These are phyloP conservation scores for Dicrostonyx torquatus DNA, from an alignment of 2,797 vertebrate genomes.

Conservation along the genomic window DNA sequence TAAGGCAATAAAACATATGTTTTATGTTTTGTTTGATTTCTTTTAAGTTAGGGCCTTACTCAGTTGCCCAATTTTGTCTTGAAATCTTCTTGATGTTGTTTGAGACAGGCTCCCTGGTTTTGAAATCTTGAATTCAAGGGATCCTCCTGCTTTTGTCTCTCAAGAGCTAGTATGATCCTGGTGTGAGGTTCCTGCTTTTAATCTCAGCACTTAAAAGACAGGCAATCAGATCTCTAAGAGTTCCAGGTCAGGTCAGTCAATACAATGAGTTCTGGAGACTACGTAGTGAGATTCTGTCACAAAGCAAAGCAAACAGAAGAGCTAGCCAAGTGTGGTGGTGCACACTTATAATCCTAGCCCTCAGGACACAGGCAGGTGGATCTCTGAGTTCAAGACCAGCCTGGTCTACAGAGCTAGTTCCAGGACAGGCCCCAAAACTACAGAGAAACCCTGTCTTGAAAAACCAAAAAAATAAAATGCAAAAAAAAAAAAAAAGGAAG, in stretches of 20 bases:
- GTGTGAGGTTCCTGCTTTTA: neutral
- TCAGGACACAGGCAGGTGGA: neutral
- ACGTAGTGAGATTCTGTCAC: neutral
- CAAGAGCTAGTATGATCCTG: neutral
- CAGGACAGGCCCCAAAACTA: too few species aligned
- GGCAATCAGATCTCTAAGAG: neutral
- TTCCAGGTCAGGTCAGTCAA: neutral
- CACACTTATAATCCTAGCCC: neutral
- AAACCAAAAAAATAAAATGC: too few species aligned
- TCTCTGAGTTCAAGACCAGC: neutral
- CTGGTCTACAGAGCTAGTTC: too few species aligned
- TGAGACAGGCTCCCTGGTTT: neutral
- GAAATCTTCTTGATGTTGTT: neutral
- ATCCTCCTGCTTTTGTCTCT: neutral
- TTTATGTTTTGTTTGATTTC: neutral
- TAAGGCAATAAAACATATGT: neutral
- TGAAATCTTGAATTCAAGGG: neutral
- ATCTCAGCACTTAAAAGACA: neutral
- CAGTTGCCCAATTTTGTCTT: neutral
- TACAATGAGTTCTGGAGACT: neutral
- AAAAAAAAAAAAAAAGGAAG: too few species aligned
- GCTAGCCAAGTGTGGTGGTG: neutral
- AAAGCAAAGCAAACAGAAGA: neutral
- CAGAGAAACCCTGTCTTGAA: too few species aligned
- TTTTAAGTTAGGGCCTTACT: neutral